Base-by-base conservation (phyloP, 2,888 invertebrate species). In the Hirtodrosophila histrioides region DNA sequence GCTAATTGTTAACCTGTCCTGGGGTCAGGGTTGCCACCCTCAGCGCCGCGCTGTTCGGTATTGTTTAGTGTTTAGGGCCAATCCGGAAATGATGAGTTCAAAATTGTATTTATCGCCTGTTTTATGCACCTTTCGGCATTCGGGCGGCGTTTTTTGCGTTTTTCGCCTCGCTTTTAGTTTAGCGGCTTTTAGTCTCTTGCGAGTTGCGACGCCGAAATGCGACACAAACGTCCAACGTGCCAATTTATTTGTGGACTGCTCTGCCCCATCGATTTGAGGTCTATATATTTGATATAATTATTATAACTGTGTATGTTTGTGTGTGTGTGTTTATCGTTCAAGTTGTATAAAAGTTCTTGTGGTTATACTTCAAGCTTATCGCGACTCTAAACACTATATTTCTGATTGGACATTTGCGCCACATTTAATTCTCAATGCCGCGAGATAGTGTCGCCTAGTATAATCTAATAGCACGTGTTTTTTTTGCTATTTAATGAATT, bases 191-290 rank as follows among this genome's bases (percentile, higher is more conserved):
- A 63, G 58, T 64, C 60, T 55, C 41, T 60, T 41, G 51, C 60
- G 36, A 44, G 31, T 50, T 56, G 63, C 57, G 62, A 41, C 45
- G 33, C 27, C 51, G 46, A 69, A 76, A 84, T 84, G 84, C 88
- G 86, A 54, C 58, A 58, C 36, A 79, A 69, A 63, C 66, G 46
- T 45, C 53, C 56, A 65, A 71, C 74, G 72, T 88, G 84, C 69
- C 39, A 86, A 67, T 79, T 73, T 72, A 63, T 84, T 79, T 86
- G 88, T 71, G 72, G 77, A 35, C 72, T 88, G 6, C 62, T 76
- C 58, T 77, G 80, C 41, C 41, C 66, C 48, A 60, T 48, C 63
- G 56, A 72, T 33, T 44, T 43, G 31, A 82, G 82, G 82, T 82
- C 55, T 9, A 29, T 41, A 45, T 43, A 37, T 57, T 3, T 11